Evolutionary conservation across 1,140 invertebrate genomes (phyloP).

Genomic region (Nylanderia fulva): DNA sequence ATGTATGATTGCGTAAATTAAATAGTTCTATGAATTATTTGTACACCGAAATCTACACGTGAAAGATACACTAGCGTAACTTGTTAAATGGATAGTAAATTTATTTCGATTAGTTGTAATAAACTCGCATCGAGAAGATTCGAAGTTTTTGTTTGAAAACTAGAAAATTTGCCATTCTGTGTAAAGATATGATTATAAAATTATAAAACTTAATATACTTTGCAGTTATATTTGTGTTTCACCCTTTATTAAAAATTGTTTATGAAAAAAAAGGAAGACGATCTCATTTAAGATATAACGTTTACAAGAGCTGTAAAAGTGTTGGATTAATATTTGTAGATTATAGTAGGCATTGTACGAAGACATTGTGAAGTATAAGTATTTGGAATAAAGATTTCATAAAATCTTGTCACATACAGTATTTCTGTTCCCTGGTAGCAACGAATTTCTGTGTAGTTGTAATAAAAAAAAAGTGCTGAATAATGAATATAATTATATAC

Average conservation of each 20-base stretch:
- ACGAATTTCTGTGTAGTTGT: slow-evolving; percentile 76
- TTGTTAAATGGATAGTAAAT: slow-evolving; percentile 29
- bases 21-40: slow-evolving; percentile 35
- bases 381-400: slow-evolving; percentile 79
- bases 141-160: background rate
- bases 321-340: slow-evolving; percentile 63
- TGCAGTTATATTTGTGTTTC: slow-evolving; percentile 31
- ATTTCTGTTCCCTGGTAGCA: slow-evolving; percentile 84
- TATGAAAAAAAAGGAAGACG: slow-evolving; percentile 28
- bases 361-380: slow-evolving; percentile 77
- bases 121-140: background rate
- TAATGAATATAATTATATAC: slow-evolving; percentile 75
- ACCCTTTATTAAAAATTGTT: slow-evolving; percentile 46
- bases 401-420: slow-evolving; percentile 73
- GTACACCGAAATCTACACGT: background rate
- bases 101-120: slow-evolving; percentile 28
- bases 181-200: background rate
- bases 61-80: background rate
- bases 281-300: slow-evolving; percentile 59
- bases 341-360: slow-evolving; percentile 77
- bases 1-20: slow-evolving; percentile 50
- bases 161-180: background rate
- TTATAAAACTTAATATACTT: slow-evolving; percentile 22
- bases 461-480: slow-evolving; percentile 76
- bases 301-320: slow-evolving; percentile 61